Percentiles rank a stretch among this genome's conserved stretches.
These are phyloP conservation scores for Gymnodraco acuticeps DNA, from an alignment of 2,797 vertebrate species.

Conservation along the genomic window DNA sequence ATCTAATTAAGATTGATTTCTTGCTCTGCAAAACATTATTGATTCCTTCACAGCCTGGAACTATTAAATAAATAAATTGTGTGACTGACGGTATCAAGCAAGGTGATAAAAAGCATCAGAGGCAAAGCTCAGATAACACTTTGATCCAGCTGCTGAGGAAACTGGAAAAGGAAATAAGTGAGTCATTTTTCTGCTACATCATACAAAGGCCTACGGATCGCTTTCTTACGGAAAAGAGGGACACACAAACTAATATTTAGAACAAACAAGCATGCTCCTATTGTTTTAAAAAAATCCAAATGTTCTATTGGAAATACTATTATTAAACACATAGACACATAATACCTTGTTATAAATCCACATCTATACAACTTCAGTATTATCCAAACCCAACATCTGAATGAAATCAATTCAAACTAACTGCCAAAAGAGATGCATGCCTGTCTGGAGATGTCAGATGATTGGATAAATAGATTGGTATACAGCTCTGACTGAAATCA, in stretches of 20 bases:
- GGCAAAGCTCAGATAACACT: not conserved
- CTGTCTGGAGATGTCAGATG: not conserved
- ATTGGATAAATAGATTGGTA: not conserved
- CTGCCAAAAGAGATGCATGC: not conserved
- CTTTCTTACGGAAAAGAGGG: not conserved
- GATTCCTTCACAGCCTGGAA: not conserved
- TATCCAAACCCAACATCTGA: not conserved
- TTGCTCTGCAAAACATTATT: not conserved
- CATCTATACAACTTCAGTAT: not conserved
- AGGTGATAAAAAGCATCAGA: not conserved
- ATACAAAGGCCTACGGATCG: not conserved
- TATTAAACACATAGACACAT: not conserved
- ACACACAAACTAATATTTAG: not conserved
- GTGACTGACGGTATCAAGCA: not conserved
- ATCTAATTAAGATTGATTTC: not conserved
- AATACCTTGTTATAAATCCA: not conserved
- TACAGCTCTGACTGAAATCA: not conserved
- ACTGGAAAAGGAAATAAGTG: not conserved
- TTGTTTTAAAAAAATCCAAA: not conserved
- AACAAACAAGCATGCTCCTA: not conserved
- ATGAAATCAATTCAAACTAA: not conserved
- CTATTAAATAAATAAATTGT: not conserved
- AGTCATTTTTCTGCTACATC: conserved; percentile 12
- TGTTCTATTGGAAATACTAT: not conserved
- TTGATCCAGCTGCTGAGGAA: conserved; percentile 4